These are phyloP conservation scores for Xyrichtys novacula DNA, from an alignment of 2,797 vertebrate genomes.

Conservation along the genomic window DNA sequence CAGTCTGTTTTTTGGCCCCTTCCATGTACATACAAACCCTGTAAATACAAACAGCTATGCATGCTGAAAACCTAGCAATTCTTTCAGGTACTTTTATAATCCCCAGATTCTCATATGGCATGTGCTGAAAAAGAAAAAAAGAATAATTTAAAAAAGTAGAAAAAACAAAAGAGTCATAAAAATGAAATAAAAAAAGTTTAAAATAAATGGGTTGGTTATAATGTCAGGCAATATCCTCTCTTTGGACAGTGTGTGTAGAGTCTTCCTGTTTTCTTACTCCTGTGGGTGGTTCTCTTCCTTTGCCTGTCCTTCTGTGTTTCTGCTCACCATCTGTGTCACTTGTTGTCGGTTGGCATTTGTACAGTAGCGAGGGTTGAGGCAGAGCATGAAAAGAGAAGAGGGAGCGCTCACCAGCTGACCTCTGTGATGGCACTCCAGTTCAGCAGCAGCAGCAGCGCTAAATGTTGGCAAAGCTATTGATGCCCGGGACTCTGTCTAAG, in stretches of 20 bases:
- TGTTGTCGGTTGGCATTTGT: constrained; percentile 80
- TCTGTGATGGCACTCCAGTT: constrained; percentile 67
- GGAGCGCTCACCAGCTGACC: constrained; percentile 64
- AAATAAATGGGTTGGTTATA: constrained; percentile 79
- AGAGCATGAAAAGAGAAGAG: constrained; percentile 60
- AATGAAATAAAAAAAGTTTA: constrained; percentile 66
- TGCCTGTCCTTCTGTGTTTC: constrained; percentile 82
- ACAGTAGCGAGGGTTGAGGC: constrained; percentile 85
- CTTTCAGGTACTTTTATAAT: constrained; percentile 99
- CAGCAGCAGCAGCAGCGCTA: constrained; percentile 52
- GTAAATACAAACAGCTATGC: constrained; percentile 96
- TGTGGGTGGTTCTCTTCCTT: constrained; percentile 83
- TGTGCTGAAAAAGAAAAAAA: constrained; percentile 80
- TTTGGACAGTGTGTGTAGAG: constrained; percentile 81
- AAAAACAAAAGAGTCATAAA: constrained; percentile 72
- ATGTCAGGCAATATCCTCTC: constrained; percentile 77
- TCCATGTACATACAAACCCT: constrained; percentile 84
- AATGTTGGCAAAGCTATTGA: constrained; percentile 47
- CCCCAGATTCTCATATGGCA: constrained; percentile 90
- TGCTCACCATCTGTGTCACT: constrained; percentile 82
- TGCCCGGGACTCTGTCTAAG: constrained; percentile 51
- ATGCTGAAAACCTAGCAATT: constrained; percentile 95
- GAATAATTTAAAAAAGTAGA: constrained; percentile 67
- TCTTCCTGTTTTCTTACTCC: constrained; percentile 83
- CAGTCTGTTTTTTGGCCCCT: constrained; percentile 78